Evolutionary conservation across 2,797 vertebrate species (phyloP).

Genomic region (Hydrolagus colliei): DNA sequence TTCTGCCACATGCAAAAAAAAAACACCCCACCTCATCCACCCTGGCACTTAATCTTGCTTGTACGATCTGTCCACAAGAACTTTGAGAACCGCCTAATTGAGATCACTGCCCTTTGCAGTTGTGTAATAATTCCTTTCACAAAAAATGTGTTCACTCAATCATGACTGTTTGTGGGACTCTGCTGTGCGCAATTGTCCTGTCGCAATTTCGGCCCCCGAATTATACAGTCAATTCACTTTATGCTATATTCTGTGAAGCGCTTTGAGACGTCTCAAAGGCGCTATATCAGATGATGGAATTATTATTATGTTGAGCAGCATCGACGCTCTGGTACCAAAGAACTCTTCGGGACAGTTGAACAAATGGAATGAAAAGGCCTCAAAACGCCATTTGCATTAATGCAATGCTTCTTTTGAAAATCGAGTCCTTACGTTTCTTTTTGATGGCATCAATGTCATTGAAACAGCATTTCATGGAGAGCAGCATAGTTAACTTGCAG

Average conservation of each 20-base stretch:
- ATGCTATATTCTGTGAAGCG: no score
- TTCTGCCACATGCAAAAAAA: constrained; percentile 6
- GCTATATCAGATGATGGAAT: no score
- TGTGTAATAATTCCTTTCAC: no score
- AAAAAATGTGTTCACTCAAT: no score
- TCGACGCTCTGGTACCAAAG: neutral
- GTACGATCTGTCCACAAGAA: neutral
- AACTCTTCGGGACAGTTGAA: neutral
- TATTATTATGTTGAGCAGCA: no score
- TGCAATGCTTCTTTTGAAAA: neutral
- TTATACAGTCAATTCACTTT: no score
- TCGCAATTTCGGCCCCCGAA: no score
- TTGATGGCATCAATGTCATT: neutral
- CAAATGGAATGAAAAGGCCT: neutral
- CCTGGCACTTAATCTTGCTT: no score
- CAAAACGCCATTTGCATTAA: neutral
- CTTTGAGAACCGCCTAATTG: neutral
- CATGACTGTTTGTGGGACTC: no score
- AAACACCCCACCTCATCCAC: no score
- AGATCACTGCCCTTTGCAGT: neutral
- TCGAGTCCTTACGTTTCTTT: neutral
- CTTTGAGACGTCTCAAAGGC: no score
- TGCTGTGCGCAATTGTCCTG: no score
- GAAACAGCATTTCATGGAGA: neutral
- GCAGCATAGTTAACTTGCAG: neutral